Conservation (phyloP, 2,797 vertebrate species). For the Linurgus olivaceus region DNA sequence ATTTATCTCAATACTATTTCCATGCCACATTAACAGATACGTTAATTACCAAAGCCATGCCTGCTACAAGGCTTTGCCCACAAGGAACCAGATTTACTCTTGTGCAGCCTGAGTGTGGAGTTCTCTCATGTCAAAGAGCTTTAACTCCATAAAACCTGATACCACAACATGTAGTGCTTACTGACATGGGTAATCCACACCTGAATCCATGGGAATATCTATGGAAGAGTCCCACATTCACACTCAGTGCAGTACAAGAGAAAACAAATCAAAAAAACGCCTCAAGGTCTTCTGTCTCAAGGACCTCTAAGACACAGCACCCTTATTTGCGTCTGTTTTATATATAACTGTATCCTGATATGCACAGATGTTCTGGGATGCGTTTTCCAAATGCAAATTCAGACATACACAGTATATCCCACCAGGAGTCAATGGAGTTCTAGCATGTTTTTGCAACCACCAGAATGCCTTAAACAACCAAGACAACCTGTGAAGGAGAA, state of each 20-base stretch:
- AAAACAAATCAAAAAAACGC: not conserved
- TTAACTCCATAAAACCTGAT: not conserved
- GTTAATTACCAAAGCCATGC: not conserved
- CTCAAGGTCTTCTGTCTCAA: not conserved
- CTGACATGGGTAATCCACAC: not conserved
- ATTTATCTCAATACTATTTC: not conserved
- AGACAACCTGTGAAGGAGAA: not conserved
- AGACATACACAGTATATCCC: not conserved
- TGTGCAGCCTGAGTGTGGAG: not conserved
- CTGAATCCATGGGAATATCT: not conserved
- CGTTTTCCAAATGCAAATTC: not conserved
- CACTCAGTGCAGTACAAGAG: not conserved
- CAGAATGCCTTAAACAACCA: slow-evolving; percentile 4
- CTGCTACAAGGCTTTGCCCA: not conserved
- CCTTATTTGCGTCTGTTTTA: not conserved
- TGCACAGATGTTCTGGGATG: slow-evolving; percentile 6
- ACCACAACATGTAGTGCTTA: not conserved
- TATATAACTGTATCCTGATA: slow-evolving; percentile 8
- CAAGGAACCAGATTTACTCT: not conserved
- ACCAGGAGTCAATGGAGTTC: not conserved
- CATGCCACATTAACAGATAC: not conserved
- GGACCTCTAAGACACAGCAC: not conserved
- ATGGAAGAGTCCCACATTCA: not conserved
- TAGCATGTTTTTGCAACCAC: not conserved
- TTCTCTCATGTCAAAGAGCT: not conserved